These are phyloP conservation scores for Colistium nudipinnis DNA, from an alignment of 2,113 vertebrate species.

Conservation along the genomic window DNA sequence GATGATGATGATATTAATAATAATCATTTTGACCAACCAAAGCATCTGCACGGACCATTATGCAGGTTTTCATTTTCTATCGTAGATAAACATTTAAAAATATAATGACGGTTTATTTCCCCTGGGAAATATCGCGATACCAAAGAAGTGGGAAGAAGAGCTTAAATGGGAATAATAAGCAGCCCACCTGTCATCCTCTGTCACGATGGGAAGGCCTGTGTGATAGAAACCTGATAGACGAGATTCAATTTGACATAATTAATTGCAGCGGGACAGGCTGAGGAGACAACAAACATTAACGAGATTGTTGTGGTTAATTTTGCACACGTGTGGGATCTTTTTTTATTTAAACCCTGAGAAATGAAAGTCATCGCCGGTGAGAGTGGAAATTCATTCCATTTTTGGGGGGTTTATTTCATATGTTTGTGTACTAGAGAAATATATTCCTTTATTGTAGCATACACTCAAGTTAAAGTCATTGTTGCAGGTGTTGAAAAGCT, in stretches of 20 bases:
- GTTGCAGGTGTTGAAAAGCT: neutral
- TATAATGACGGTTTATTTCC: too few relatives aligned
- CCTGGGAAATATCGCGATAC: too few relatives aligned
- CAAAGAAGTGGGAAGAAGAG: neutral
- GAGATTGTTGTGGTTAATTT: constrained; percentile 4
- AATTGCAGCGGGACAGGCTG: neutral
- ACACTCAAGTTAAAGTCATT: neutral
- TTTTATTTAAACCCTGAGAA: constrained; percentile 1
- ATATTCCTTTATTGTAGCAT: neutral
- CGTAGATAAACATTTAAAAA: too few relatives aligned
- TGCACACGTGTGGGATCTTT: neutral
- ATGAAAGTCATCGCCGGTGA: neutral
- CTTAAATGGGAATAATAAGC: neutral
- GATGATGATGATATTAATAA: too few relatives aligned
- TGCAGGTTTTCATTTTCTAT: too few relatives aligned
- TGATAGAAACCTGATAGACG: neutral
- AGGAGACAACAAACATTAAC: constrained; percentile 1
- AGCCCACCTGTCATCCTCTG: neutral
- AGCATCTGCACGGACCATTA: too few relatives aligned
- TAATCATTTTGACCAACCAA: too few relatives aligned
- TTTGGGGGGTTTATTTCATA: too few relatives aligned
- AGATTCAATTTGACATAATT: constrained; percentile 4
- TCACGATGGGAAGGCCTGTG: neutral
- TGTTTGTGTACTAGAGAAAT: too few relatives aligned
- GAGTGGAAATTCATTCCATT: too few relatives aligned